Percentiles rank a stretch among this genome's conserved stretches.
These are phyloP conservation scores for Pelusios castaneus DNA, from an alignment of 2,113 vertebrate species.

Conservation along the genomic window DNA sequence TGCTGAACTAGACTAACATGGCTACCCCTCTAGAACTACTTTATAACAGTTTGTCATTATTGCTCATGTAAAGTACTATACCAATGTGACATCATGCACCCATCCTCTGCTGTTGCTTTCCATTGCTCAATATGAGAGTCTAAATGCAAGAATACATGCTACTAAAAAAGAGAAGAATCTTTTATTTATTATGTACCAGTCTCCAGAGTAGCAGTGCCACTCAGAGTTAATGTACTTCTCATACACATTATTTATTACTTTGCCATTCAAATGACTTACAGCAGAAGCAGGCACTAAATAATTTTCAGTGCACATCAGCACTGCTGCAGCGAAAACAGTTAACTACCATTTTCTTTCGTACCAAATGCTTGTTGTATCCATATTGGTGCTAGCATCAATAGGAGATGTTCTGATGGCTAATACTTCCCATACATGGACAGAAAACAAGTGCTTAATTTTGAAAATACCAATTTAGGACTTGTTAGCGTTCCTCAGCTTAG, in stretches of 20 bases:
- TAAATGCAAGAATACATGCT: not conserved
- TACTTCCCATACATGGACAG: not conserved
- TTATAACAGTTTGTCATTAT: not conserved
- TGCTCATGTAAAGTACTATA: not conserved
- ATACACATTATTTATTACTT: constrained; percentile 27
- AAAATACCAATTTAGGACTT: not conserved
- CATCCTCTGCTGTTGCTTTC: not conserved
- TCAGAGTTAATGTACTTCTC: constrained; percentile 26
- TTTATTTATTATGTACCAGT: constrained; percentile 25
- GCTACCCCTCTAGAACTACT: no score
- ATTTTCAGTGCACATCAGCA: not conserved
- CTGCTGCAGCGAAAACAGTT: not conserved
- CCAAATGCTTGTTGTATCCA: not conserved
- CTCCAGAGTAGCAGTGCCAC: constrained; percentile 11
- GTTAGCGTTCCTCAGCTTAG: not conserved
- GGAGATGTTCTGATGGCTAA: not conserved
- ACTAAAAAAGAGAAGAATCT: constrained; percentile 18
- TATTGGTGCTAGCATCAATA: not conserved
- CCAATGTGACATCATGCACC: not conserved
- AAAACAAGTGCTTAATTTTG: constrained; percentile 10
- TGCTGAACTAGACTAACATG: no score
- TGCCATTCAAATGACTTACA: not conserved
- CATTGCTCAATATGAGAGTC: not conserved
- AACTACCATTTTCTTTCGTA: not conserved
- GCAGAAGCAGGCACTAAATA: not conserved